Base-by-base conservation (phyloP, 1,140 invertebrate genomes). In the Apis laboriosa region DNA sequence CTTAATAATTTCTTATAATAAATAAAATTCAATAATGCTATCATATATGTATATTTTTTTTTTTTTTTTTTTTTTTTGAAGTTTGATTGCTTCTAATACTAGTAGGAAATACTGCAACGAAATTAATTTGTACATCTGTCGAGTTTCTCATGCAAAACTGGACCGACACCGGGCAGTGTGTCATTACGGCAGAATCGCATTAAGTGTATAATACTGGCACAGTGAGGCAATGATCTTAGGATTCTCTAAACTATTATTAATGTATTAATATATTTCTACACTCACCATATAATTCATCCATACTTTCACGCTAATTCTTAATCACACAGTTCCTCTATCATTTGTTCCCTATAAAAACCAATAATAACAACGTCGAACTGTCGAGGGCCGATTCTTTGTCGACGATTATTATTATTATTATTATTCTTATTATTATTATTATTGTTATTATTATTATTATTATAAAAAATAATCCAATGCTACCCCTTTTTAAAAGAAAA, bases 191-290 rank as follows among this genome's bases (percentile, higher is more conserved):
- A 92, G 91, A 92, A 90, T 91, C 88, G 86, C 85, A 89, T 84
- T 77, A 85, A 78, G 86, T 76, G 56, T 74, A 82, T 88, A 88
- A 91, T 89, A 90, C 89, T 92, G 91, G 90, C 91, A 92, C 90
- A 92, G 91, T 92, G 91, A 92, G 90, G 91, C 91, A 92, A 92
- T 89, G 85, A 92, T 90, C 91, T 90, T 92, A 92, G 91, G 90
- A 92, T 66, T 90, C 86, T 86, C 83, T 88, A 86, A 77, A 56
- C 80, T 89, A 80, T 73, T 71, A 73, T 24, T 82, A 80, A 8
- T 64, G 63, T n/a, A n/a, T n/a, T n/a, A 28, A 74, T 51, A 34
- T 88, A 84, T 58, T 77, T 75, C 77, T 74, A 70, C 68, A 74
- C 76, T 80, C 83, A 86, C 60, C 77, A 75, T 67, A 67, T 72